Evolutionary conservation across 2,888 invertebrate genomes (phyloP).

Genomic region (Luperina testacea): DNA sequence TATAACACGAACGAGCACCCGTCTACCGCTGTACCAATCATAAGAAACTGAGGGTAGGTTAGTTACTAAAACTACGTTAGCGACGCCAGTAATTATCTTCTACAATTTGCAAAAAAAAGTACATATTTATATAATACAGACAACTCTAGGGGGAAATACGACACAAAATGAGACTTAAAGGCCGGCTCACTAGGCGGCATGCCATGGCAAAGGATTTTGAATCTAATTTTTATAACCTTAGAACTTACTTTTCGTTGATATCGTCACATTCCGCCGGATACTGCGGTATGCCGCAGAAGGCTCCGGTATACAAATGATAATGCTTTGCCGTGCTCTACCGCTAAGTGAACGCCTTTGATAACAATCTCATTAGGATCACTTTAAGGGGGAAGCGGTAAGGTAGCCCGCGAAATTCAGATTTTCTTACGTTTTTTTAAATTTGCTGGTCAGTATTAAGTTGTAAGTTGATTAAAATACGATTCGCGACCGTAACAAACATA

Average conservation of each 20-base stretch:
- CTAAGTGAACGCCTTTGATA: background rate
- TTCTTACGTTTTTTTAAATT: too few relatives aligned
- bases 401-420: too few relatives aligned
- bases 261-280: background rate
- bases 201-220: background rate
- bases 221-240: background rate
- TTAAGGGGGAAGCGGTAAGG: background rate
- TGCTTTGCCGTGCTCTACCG: background rate
- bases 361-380: background rate
- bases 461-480: too few relatives aligned
- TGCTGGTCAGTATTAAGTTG: too few relatives aligned
- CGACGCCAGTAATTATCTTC: background rate
- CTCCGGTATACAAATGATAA: background rate
- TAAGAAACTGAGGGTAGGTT: slow-evolving; percentile 76
- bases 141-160: background rate
- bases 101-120: slow-evolving; percentile 13
- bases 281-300: background rate
- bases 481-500: too few relatives aligned
- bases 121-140: slow-evolving; percentile 9
- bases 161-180: slow-evolving; percentile 1
- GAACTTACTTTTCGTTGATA: background rate
- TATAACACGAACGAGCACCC: slow-evolving; percentile 46
- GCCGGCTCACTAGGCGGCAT: background rate
- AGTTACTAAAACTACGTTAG: slow-evolving; percentile 61
- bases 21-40: slow-evolving; percentile 80